These are phyloP conservation scores for Bos indicus DNA, from an alignment of 2,113 vertebrate genomes.

Conservation along the genomic window DNA sequence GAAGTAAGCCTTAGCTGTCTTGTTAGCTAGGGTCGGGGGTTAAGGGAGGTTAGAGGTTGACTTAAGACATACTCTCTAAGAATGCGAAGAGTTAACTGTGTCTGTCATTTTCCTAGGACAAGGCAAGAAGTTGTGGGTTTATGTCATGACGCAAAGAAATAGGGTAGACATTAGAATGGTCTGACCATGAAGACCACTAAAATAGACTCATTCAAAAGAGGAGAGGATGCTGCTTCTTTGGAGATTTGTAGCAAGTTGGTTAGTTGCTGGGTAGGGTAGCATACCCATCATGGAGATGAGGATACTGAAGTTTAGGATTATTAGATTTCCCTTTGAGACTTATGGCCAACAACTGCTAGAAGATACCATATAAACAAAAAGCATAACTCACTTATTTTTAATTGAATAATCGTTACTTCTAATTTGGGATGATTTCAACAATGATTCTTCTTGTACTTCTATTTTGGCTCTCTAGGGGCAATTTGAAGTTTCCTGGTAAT, in stretches of 20 bases:
- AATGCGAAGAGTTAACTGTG: neutral
- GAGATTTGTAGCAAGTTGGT: neutral
- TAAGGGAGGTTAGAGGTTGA: neutral
- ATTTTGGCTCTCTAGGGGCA: slow-evolving; percentile 63
- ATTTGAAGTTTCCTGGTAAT: slow-evolving; percentile 68
- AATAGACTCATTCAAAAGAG: neutral
- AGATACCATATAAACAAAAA: slow-evolving; percentile 49
- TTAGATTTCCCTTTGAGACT: neutral
- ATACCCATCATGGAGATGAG: neutral
- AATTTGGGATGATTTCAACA: slow-evolving; percentile 65
- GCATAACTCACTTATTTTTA: slow-evolving; percentile 63
- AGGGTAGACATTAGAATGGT: neutral
- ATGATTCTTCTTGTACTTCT: slow-evolving; percentile 65
- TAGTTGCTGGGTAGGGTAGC: neutral
- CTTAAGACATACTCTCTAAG: neutral
- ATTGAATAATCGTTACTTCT: slow-evolving; percentile 70
- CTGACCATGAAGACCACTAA: neutral
- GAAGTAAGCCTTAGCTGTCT: neutral
- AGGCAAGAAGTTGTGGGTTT: neutral
- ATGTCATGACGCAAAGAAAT: neutral
- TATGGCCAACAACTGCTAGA: slow-evolving; percentile 24
- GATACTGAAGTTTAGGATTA: neutral
- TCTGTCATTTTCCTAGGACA: neutral
- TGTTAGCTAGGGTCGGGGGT: neutral
- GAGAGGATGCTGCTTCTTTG: neutral